Evolutionary conservation across 1,140 invertebrate species (phyloP).

Genomic region (Drosophila guanche): DNA sequence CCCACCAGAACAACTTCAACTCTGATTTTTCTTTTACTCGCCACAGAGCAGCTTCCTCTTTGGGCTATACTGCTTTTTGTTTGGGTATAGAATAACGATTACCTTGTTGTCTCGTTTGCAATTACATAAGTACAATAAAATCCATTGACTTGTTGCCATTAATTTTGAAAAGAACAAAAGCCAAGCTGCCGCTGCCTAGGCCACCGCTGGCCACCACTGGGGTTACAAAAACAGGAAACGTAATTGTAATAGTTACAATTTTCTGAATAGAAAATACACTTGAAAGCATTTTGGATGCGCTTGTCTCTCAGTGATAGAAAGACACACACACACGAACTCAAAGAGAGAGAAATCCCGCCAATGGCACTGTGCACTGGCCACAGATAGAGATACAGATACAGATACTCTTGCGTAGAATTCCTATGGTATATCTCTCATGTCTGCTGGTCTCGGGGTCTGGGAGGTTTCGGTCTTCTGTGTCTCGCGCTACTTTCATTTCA

Average conservation of each 20-base stretch:
- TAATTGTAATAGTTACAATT: slow-evolving; percentile 60
- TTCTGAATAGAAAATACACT: slow-evolving; percentile 48
- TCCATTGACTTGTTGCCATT: slow-evolving; percentile 65
- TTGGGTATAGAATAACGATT: slow-evolving; percentile 1
- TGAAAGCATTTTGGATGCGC: slow-evolving; percentile 53
- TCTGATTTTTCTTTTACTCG: no score
- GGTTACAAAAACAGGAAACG: slow-evolving; percentile 42
- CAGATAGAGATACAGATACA: slow-evolving; percentile 19
- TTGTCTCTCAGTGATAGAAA: slow-evolving; percentile 35
- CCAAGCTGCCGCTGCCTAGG: slow-evolving; percentile 3
- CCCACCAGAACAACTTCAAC: no score
- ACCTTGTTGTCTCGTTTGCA: slow-evolving; percentile 10
- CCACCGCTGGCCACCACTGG: neutral
- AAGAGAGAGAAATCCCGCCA: slow-evolving; percentile 39
- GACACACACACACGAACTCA: neutral
- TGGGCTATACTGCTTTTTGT: neutral
- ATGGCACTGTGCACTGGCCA: no score
- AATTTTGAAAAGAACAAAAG: slow-evolving; percentile 44
- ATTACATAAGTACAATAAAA: slow-evolving; percentile 60
- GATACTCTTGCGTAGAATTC: neutral
- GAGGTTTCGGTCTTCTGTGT: slow-evolving; percentile 15
- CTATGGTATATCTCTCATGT: slow-evolving; percentile 16
- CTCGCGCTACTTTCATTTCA: slow-evolving; percentile 64
- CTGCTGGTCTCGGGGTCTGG: slow-evolving; percentile 7
- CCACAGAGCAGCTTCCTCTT: neutral